Evolutionary conservation across 2,888 invertebrate genomes (phyloP).

Genomic region (Acanthosepion esculentum): DNA sequence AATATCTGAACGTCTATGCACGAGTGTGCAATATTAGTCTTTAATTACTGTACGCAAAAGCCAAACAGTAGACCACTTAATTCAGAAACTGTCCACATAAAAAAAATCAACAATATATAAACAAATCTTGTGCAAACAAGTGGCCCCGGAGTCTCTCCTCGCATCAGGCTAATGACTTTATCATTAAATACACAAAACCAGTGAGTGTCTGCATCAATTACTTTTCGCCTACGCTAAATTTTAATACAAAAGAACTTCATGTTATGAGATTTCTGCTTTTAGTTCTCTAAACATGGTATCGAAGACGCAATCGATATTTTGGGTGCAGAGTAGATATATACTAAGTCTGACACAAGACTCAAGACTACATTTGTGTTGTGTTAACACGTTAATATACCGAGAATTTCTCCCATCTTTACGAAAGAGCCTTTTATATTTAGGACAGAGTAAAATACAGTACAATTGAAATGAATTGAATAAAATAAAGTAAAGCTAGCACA

Average conservation of each 20-base stretch:
- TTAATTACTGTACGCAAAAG: not conserved
- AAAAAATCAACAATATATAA: not conserved
- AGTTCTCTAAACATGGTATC: not conserved
- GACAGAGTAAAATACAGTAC: too few species aligned
- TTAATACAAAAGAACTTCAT: not conserved
- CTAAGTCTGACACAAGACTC: not conserved
- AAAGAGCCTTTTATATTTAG: too few species aligned
- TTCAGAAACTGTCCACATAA: not conserved
- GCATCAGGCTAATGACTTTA: not conserved
- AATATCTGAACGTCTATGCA: not conserved
- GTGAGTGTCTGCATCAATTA: not conserved
- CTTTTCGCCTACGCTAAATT: not conserved
- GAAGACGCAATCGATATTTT: not conserved
- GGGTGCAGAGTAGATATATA: not conserved
- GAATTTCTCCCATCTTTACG: too few species aligned
- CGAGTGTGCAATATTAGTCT: not conserved
- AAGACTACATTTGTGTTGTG: not conserved
- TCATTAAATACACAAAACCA: constrained; percentile 4
- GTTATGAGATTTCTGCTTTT: not conserved
- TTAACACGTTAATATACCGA: not conserved
- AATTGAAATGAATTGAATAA: too few species aligned
- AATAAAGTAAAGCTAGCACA: too few species aligned
- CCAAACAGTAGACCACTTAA: not conserved
- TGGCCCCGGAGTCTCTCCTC: not conserved
- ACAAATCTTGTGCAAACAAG: not conserved